Evolutionary conservation across 2,113 vertebrate genomes (phyloP).

Genomic region (Balaeniceps rex): DNA sequence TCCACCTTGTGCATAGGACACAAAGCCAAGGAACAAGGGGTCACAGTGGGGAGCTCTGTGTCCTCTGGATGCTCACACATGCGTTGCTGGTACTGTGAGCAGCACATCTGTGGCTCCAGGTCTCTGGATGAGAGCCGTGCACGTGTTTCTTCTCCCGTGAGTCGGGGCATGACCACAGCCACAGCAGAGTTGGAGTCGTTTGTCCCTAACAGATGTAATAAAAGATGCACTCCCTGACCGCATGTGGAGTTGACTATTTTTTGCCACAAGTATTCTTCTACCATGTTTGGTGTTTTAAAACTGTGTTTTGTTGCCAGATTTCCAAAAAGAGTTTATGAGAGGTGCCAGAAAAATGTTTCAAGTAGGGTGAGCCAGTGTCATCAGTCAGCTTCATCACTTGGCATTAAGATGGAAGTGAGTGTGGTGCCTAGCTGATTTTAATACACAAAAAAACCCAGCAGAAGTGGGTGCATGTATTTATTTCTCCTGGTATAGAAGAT

Average conservation of each 20-base stretch:
- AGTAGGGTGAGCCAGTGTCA: background rate
- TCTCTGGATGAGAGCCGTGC: background rate
- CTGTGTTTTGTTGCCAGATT: background rate
- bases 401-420: background rate
- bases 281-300: background rate
- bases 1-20: background rate
- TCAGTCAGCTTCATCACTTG: background rate
- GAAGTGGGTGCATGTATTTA: background rate
- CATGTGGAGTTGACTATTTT: background rate
- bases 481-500: background rate
- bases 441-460: no score
- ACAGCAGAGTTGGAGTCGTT: fast-evolving
- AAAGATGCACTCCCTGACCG: background rate
- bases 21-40: background rate
- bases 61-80: background rate
- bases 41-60: background rate
- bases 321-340: background rate
- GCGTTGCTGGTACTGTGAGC: fast-evolving
- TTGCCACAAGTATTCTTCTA: background rate
- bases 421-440: background rate
- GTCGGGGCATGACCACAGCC: background rate
- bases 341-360: background rate
- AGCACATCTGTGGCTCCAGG: background rate
- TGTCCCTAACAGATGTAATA: background rate
- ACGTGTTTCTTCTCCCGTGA: background rate